phyloP scores from a whole-genome alignment of 2,888 invertebrate species.

The Schizotus pectinicornis region DNA sequence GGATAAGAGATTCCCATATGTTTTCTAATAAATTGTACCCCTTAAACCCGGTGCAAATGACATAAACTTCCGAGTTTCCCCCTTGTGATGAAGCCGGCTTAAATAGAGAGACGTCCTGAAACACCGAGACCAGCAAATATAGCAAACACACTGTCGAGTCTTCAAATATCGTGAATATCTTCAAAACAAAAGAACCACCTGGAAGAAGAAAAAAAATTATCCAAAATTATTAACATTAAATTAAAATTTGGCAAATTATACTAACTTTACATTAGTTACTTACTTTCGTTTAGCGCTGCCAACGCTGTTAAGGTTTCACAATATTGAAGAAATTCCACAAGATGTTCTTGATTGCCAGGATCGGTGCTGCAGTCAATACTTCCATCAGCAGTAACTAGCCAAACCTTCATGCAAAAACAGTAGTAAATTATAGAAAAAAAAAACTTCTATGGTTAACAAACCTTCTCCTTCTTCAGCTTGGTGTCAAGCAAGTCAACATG shows the following conservation, averaged over 20 bases:
- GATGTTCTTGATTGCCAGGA: slow-evolving; percentile 86
- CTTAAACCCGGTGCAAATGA: slow-evolving; percentile 72
- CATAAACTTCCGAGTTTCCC: slow-evolving; percentile 94
- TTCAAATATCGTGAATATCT: slow-evolving; percentile 91
- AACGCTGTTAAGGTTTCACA: slow-evolving; percentile 84
- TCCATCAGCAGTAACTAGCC: slow-evolving; percentile 90
- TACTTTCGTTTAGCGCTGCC: slow-evolving; percentile 64
- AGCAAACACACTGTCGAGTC: slow-evolving; percentile 78
- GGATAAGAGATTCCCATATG: slow-evolving; percentile 54
- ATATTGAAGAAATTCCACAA: slow-evolving; percentile 79
- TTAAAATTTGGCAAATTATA: too few species aligned
- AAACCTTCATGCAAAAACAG: slow-evolving; percentile 57
- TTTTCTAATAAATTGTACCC: slow-evolving; percentile 53
- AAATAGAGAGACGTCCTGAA: slow-evolving; percentile 74
- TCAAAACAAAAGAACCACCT: slow-evolving; percentile 83
- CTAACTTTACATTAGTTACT: too few species aligned
- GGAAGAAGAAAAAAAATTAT: too few species aligned
- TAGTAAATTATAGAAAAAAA: slow-evolving; percentile 3
- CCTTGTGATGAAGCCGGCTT: slow-evolving; percentile 94
- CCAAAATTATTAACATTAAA: too few species aligned
- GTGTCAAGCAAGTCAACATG: slow-evolving; percentile 66
- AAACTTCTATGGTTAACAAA: slow-evolving; percentile 2
- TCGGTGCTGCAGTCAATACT: slow-evolving; percentile 86
- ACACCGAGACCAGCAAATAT: slow-evolving; percentile 78
- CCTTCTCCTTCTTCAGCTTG: slow-evolving; percentile 45